Conservation (phyloP, 2,888 invertebrate genomes). For the Rapana venosa region DNA sequence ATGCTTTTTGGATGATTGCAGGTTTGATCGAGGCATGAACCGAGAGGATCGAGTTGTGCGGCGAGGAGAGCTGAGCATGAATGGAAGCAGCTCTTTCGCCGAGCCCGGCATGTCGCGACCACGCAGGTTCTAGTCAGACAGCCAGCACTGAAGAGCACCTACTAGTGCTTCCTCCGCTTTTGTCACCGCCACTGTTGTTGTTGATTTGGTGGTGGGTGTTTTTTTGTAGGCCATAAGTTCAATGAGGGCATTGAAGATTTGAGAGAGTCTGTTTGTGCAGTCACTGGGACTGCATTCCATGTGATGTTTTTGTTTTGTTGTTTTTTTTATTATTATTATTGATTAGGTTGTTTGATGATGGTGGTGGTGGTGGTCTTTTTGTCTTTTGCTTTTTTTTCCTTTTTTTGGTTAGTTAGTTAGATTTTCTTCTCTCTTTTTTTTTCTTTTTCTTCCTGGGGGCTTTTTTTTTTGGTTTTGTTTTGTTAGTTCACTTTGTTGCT, state of each 20-base stretch:
- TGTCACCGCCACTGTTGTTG: too few species aligned
- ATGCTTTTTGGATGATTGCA: not conserved
- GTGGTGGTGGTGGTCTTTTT: too few species aligned
- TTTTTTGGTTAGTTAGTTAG: not conserved
- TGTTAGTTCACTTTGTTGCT: too few species aligned
- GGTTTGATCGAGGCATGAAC: conserved; percentile 2
- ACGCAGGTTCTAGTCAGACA: conserved; percentile 24
- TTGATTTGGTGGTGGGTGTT: too few species aligned
- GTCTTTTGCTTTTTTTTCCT: not conserved
- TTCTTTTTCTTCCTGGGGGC: not conserved
- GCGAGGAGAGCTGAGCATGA: conserved; percentile 4
- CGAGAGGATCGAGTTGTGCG: not conserved
- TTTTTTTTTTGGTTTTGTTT: too few species aligned
- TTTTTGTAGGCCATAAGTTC: not conserved
- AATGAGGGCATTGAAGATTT: not conserved
- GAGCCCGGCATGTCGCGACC: not conserved
- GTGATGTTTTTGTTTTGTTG: too few species aligned
- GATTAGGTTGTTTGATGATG: too few species aligned
- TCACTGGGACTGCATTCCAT: too few species aligned
- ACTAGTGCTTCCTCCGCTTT: too few species aligned
- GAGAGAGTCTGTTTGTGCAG: too few species aligned
- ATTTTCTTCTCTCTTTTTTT: not conserved
- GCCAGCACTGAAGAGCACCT: not conserved
- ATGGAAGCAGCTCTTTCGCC: not conserved
- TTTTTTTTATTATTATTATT: too few species aligned